Evolutionary conservation across 1,140 invertebrate species (phyloP).

Genomic region (Drosophila miranda): DNA sequence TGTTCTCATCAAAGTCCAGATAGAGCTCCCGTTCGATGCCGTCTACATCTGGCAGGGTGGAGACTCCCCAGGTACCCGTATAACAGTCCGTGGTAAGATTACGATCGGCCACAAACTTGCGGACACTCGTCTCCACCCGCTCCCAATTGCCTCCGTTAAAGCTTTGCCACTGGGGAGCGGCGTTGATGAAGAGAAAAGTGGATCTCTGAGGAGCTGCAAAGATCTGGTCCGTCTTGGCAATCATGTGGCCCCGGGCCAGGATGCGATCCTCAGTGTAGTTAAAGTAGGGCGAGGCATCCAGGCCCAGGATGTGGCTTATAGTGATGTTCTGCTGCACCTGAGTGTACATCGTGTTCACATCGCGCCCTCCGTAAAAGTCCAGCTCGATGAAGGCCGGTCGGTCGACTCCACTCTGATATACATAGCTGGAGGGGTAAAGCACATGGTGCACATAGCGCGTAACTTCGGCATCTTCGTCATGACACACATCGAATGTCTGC

Average conservation of each 20-base stretch:
- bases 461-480: conserved; percentile 73
- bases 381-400: conserved; percentile 69
- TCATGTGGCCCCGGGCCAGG: conserved; percentile 86
- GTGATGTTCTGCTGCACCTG: conserved; percentile 70
- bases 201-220: conserved; percentile 85
- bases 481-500: conserved; percentile 82
- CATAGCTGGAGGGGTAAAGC: conserved; percentile 71
- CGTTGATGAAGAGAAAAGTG: conserved; percentile 87
- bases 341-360: conserved; percentile 78
- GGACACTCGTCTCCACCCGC: conserved; percentile 82
- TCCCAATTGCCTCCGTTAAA: conserved; percentile 88
- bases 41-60: conserved; percentile 83
- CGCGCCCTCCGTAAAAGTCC: conserved; percentile 71
- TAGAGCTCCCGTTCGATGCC: conserved; percentile 83
- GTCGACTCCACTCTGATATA: conserved; percentile 73
- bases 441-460: conserved; percentile 82
- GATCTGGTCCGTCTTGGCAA: conserved; percentile 87
- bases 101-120: conserved; percentile 79
- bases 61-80: conserved; percentile 84
- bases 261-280: conserved; percentile 72
- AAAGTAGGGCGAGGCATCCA: conserved; percentile 70
- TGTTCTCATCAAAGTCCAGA: conserved; percentile 82
- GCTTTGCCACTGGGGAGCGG: conserved; percentile 86
- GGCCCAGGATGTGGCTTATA: conserved; percentile 70
- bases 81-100: conserved; percentile 83